Percentiles rank a stretch among this genome's conserved stretches.
These are phyloP conservation scores for Danio tinwini DNA, from an alignment of 2,797 vertebrate genomes.

Conservation along the genomic window DNA sequence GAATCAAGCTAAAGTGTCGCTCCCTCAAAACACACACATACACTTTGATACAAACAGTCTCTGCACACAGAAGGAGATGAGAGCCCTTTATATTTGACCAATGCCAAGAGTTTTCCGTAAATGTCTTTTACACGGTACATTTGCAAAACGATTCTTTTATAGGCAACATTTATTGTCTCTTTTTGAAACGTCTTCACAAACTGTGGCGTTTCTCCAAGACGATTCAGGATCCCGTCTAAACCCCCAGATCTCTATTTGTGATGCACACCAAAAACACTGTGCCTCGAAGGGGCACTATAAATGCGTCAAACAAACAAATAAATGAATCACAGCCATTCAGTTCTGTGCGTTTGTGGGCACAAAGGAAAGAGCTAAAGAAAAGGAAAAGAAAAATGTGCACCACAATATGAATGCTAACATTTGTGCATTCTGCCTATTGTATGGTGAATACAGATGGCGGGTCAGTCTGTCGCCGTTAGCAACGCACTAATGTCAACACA, in stretches of 20 bases:
- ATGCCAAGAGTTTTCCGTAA: conserved; percentile 59
- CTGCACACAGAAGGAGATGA: conserved; percentile 60
- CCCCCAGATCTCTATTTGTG: conserved; percentile 42
- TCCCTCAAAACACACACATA: conserved; percentile 51
- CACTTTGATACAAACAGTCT: conserved; percentile 58
- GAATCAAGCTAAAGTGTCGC: conserved; percentile 52
- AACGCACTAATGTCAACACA: background rate
- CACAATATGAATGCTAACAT: background rate
- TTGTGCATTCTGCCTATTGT: conserved; percentile 7
- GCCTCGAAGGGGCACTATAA: conserved; percentile 43
- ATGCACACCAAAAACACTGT: conserved; percentile 3
- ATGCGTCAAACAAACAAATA: conserved; percentile 45
- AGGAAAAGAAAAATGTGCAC: background rate
- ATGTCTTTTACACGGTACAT: conserved; percentile 58
- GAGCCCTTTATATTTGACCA: conserved; percentile 55
- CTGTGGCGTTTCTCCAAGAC: conserved; percentile 56
- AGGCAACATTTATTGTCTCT: conserved; percentile 50
- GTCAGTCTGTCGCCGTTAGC: conserved; percentile 9
- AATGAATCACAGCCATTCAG: conserved; percentile 57
- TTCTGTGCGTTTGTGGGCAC: conserved; percentile 18
- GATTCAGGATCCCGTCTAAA: conserved; percentile 52
- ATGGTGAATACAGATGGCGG: conserved; percentile 7
- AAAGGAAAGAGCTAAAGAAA: conserved; percentile 15
- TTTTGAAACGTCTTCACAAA: conserved; percentile 37
- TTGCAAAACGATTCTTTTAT: conserved; percentile 49